These are phyloP conservation scores for Prionailurus viverrinus DNA, from an alignment of 2,113 vertebrate species.

Conservation along the genomic window DNA sequence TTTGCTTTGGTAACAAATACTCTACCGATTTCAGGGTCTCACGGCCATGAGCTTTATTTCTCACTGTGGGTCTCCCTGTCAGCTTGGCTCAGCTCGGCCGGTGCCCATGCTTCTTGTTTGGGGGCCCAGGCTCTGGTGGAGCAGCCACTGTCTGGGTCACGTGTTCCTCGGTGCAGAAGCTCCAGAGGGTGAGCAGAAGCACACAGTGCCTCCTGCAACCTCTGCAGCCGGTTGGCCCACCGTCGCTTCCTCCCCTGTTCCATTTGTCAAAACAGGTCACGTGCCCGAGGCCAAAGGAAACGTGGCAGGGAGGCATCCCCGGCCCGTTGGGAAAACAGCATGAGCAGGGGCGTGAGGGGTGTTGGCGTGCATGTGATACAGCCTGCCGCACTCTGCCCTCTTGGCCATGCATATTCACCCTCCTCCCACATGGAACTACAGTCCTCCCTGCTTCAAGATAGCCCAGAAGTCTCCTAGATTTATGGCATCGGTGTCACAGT, in stretches of 20 bases:
- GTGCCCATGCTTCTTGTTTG: rapidly evolving
- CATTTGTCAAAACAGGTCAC: rapidly evolving
- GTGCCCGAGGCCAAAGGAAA: neutral
- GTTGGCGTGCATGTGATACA: rapidly evolving
- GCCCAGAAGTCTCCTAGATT: rapidly evolving
- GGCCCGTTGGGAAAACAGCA: neutral
- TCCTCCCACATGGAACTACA: neutral
- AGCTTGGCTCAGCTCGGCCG: rapidly evolving
- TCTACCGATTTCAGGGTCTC: neutral
- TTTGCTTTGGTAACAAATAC: neutral
- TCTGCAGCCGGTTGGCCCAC: neutral
- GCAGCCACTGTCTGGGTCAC: neutral
- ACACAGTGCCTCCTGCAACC: no score
- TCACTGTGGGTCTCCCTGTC: neutral
- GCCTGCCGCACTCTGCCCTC: neutral
- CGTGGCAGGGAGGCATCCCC: neutral
- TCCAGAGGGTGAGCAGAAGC: neutral
- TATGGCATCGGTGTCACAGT: rapidly evolving
- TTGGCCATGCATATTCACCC: rapidly evolving
- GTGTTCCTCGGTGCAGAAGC: neutral
- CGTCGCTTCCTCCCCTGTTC: rapidly evolving
- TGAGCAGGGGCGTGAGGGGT: rapidly evolving
- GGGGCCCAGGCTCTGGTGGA: neutral
- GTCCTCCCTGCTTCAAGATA: no score
- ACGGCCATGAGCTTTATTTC: neutral